Evolutionary conservation across 2,888 invertebrate species (phyloP), one percentile per base, ranked within the genome.

Genomic region (Biston betularia): DNA sequence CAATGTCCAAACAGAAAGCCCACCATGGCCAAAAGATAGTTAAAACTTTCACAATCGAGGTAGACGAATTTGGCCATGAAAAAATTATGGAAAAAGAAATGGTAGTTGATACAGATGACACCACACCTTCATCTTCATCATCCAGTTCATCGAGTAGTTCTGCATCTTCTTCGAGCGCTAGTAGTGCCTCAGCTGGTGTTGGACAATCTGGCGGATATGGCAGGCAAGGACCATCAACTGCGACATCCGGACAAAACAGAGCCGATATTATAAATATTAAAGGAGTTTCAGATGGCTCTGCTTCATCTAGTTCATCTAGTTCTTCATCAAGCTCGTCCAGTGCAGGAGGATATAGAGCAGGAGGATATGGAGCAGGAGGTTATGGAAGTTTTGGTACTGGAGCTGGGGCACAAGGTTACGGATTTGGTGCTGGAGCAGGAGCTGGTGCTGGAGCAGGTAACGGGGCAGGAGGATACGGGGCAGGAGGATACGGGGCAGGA

Each of bases 21-120:
- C 55, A 55, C 9, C 61, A 69, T 1, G 65, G 65, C 12, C 83
- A 84, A 55, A 82, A 79, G 49, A 68, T 80, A 15, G 73, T 80
- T 3, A 77, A 75, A 69, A 84, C 71, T 0, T 71, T 87, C 4
- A 72, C 76, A 0, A 81, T 89, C 1, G 79, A 77, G 15, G 70
- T 71, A 0, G 88, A 89, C 60, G 79, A 75, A 1, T 12, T 49
- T 0, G 92, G 90, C 5, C 74, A 82, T 11, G 83, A 87, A 72
- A 71, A 56, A 0, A 75, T 90, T 8, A 73, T 70, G n/a, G 89
- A 91, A 74, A 79, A 86, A 71, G 89, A 91, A 72, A 78, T 84
- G 0, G 72, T 84, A 0, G 81, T 89, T 12, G 81, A 80, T 44
- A 79, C 58, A 9, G 3, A 7, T 1, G n/a, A 65, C 42, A 33